Percentiles rank a stretch among this genome's conserved stretches.
phyloP scores from a whole-genome alignment of 1,140 invertebrate genomes.

The Hormaphis cornu region DNA sequence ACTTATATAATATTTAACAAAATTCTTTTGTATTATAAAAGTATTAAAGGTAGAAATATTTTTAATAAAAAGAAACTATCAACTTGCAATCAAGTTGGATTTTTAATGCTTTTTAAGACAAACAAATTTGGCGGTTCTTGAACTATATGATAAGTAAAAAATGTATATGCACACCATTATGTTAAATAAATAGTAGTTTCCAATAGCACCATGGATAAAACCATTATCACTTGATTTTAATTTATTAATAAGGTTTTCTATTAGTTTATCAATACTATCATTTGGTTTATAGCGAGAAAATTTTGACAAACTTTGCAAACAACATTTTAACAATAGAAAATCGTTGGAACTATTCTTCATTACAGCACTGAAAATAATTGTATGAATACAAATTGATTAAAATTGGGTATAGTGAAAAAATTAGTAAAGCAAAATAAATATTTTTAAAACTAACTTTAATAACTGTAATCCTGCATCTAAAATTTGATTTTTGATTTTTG shows the following conservation, averaged over 20 bases:
- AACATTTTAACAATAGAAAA: conserved; percentile 15
- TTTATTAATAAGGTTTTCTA: neutral
- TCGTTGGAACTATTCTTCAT: conserved; percentile 1
- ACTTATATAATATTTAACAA: neutral
- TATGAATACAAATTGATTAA: neutral
- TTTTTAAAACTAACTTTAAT: neutral
- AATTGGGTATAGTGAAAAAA: neutral
- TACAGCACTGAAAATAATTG: neutral
- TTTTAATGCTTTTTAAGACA: neutral
- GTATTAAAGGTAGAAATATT: neutral
- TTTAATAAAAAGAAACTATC: neutral
- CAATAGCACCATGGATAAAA: conserved; percentile 18
- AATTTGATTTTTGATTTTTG: neutral
- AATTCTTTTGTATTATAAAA: neutral
- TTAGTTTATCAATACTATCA: neutral
- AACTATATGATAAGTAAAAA: neutral
- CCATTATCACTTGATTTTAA: conserved; percentile 3
- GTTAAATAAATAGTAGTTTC: conserved; percentile 14
- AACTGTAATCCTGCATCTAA: neutral
- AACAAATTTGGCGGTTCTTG: too few species aligned
- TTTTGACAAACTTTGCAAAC: conserved; percentile 9
- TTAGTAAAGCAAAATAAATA: neutral
- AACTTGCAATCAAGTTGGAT: neutral
- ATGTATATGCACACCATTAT: neutral
- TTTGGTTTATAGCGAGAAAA: neutral